These are phyloP conservation scores for Pseudachorutes palmiensis DNA, from an alignment of 1,140 invertebrate genomes.

Conservation along the genomic window DNA sequence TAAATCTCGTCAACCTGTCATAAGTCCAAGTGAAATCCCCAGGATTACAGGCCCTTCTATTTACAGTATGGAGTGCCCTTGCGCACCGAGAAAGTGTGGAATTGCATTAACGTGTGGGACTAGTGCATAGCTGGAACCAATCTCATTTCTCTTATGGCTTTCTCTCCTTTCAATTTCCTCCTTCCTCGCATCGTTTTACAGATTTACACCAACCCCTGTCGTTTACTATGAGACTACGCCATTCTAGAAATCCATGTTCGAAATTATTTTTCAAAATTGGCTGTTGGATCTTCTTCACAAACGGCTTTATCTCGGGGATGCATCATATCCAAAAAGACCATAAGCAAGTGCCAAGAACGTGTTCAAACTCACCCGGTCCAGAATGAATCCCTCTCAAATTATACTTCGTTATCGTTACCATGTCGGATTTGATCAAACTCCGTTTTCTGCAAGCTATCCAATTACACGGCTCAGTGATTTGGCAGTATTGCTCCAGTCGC, in stretches of 20 bases:
- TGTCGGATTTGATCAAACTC: slow-evolving; percentile 39
- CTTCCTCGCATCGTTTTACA: slow-evolving; percentile 37
- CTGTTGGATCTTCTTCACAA: too few relatives aligned
- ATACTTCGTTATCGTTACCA: slow-evolving; percentile 35
- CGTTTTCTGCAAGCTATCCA: slow-evolving; percentile 39
- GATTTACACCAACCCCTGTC: slow-evolving; percentile 30
- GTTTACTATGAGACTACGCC: not conserved
- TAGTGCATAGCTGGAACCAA: slow-evolving; percentile 22
- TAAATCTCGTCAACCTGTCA: slow-evolving; percentile 12
- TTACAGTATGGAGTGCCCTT: too few relatives aligned
- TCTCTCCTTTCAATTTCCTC: slow-evolving; percentile 36
- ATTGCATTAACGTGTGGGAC: slow-evolving; percentile 5
- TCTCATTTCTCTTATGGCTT: slow-evolving; percentile 33
- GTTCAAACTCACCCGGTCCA: not conserved
- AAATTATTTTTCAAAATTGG: too few relatives aligned
- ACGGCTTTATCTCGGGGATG: too few relatives aligned
- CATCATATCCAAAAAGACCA: too few relatives aligned
- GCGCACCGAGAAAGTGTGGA: too few relatives aligned
- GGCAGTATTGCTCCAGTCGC: slow-evolving; percentile 36
- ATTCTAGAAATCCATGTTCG: not conserved
- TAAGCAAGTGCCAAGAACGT: too few relatives aligned
- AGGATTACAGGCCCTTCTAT: too few relatives aligned
- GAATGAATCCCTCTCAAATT: not conserved
- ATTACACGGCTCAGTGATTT: slow-evolving; percentile 38
- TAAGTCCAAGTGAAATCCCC: too few relatives aligned